Evolutionary conservation across 2,113 vertebrate species (phyloP).

Genomic region (Acanthochromis polyacanthus): DNA sequence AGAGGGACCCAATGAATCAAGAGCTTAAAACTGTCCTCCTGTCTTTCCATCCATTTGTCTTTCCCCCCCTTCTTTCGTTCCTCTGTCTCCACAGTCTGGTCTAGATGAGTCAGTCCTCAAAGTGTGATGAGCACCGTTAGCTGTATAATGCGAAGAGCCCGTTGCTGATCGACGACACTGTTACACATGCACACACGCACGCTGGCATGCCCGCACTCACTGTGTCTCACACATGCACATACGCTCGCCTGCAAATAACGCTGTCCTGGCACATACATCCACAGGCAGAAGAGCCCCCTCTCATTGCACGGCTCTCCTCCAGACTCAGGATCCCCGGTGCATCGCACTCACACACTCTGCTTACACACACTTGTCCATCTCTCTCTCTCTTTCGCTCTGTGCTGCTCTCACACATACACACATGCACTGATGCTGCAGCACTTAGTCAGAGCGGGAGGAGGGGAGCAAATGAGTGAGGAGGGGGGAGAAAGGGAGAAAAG

Average conservation of each 20-base stretch:
- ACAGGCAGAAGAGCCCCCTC: conserved; percentile 72
- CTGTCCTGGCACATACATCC: conserved; percentile 76
- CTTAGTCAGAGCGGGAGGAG: conserved; percentile 78
- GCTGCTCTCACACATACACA: conserved; percentile 63
- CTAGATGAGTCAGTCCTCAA: conserved; percentile 77
- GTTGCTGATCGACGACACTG: conserved; percentile 71
- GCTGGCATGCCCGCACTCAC: conserved; percentile 58
- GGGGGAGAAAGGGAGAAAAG: conserved; percentile 45
- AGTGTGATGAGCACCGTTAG: conserved; percentile 73
- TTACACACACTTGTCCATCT: conserved; percentile 65
- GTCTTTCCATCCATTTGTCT: conserved; percentile 62
- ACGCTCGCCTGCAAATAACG: conserved; percentile 43
- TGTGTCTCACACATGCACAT: conserved; percentile 43
- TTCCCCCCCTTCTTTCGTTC: conserved; percentile 7
- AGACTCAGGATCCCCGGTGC: conserved; percentile 77
- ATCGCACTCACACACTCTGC: conserved; percentile 70
- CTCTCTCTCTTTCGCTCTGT: conserved; percentile 41
- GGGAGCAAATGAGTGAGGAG: conserved; percentile 72
- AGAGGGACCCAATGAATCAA: conserved; percentile 56
- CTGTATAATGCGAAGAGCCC: conserved; percentile 76
- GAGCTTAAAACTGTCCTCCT: conserved; percentile 58
- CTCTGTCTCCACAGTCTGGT: conserved; percentile 52
- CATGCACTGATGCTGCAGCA: conserved; percentile 85
- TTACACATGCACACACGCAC: conserved; percentile 57
- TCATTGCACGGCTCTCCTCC: conserved; percentile 68